Base-by-base conservation (phyloP, 2,113 vertebrate species). In the Hucho hucho region DNA sequence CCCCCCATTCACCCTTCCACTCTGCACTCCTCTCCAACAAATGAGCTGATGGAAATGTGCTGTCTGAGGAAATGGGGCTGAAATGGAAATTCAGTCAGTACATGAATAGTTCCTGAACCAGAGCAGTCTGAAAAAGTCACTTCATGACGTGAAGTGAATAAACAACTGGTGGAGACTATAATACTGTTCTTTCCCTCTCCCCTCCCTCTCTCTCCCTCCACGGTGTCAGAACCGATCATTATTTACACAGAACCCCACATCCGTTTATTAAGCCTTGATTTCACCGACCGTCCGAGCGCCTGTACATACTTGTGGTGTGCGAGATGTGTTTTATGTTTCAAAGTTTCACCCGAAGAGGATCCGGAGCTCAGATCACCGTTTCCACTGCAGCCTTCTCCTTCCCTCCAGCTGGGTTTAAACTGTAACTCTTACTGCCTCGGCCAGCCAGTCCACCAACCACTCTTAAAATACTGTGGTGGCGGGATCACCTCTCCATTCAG, bases 41-140 rank as follows among this genome's bases (percentile, higher is more conserved):
- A 83, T 83, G 81, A 83, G 69, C 84, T 73, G 79, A 76, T 86
- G 86, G 87, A 88, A 88, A 89, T 87, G 18, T 75, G 66, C 53
- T 74, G 86, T 82, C 78, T 63, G 6, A 37, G 32, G 87, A 88
- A 88, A 89, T 86, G 4, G 75, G 64, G 46, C 6, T 74, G 2
- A 4, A 64, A 65, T 47, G 81, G 76, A 81, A 83, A 84, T 86
- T 83, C 85, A 82, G 74, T 69, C 78, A 82, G 87, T 87, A 79
- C 70, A 88, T 79, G 78, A 68, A 77, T 11, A 63, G 46, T 72
- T 59, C 20, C 74, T 26, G 26, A 37, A 79, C 70, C 76, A 67
- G 1, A 22, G 59, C 69, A 80, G 79, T 83, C 76, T 77, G 68
- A 74, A 72, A 47, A 83, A 77, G 78, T 74, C 20, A 76, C 81